Evolutionary conservation across 92 coral and sea anemone species (phyloP).

Genomic region (Heteractis magnifica): DNA sequence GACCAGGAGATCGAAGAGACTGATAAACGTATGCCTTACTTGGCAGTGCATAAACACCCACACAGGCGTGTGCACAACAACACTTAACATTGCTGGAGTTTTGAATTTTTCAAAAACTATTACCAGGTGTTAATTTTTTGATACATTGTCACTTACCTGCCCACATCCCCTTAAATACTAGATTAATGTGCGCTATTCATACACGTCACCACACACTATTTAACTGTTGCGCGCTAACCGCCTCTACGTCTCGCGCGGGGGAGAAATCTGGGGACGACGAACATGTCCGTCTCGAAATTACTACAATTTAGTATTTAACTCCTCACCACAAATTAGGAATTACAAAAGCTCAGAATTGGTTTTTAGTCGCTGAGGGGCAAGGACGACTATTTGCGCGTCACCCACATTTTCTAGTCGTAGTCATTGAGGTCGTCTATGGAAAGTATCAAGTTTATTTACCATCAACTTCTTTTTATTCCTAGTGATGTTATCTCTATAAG

Average conservation of each 20-base stretch:
- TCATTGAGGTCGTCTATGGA: background rate
- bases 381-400: background rate
- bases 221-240: background rate
- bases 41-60: too few relatives aligned
- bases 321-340: background rate
- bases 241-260: conserved; percentile 2
- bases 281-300: background rate
- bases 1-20: too few relatives aligned
- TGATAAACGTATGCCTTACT: too few relatives aligned
- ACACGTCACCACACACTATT: background rate
- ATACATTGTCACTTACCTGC: background rate
- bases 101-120: too few relatives aligned
- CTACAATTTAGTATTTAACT: background rate
- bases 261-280: conserved; percentile 2
- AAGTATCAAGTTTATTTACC: background rate
- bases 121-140: background rate
- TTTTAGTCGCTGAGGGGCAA: background rate
- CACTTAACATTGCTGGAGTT: too few relatives aligned
- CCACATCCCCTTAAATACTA: background rate
- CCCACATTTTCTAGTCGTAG: background rate
- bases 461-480: background rate
- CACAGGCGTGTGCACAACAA: too few relatives aligned
- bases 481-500: background rate
- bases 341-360: background rate
- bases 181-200: background rate